phyloP scores from a whole-genome alignment of 2,113 vertebrate species.

The Heloderma charlesbogerti region DNA sequence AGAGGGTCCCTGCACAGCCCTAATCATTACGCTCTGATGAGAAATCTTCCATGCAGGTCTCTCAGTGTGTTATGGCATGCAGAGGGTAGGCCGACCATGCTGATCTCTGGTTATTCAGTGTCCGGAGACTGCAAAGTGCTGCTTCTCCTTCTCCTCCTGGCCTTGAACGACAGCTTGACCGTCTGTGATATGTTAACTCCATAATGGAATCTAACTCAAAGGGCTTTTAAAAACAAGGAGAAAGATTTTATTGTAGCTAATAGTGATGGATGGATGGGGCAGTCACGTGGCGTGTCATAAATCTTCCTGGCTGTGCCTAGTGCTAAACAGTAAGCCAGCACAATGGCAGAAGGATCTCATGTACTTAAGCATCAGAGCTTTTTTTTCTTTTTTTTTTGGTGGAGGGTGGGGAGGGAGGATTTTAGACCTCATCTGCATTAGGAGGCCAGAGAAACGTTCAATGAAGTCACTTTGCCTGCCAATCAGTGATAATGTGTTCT shows the following conservation, averaged over 20 bases:
- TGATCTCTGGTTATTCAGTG: slow-evolving; percentile 24
- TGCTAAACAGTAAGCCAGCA: slow-evolving; percentile 59
- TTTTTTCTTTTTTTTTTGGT: too few relatives aligned
- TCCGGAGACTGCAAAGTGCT: slow-evolving; percentile 53
- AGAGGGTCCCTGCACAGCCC: too few relatives aligned
- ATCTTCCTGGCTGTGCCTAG: slow-evolving; percentile 64
- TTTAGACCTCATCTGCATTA: slow-evolving; percentile 58
- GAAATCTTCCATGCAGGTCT: not conserved
- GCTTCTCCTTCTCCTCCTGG: not conserved
- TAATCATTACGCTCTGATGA: not conserved
- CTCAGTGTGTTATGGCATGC: slow-evolving; percentile 19
- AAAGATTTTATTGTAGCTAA: slow-evolving; percentile 78
- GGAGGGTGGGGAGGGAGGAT: slow-evolving; percentile 27
- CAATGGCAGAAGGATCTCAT: slow-evolving; percentile 41
- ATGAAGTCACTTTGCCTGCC: slow-evolving; percentile 58
- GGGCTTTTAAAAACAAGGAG: slow-evolving; percentile 75
- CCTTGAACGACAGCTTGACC: slow-evolving; percentile 52
- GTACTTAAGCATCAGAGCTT: slow-evolving; percentile 46
- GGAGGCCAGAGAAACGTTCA: slow-evolving; percentile 36
- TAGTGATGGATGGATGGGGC: slow-evolving; percentile 73
- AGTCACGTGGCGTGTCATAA: slow-evolving; percentile 67
- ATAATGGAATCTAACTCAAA: slow-evolving; percentile 73
- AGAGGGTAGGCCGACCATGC: slow-evolving; percentile 30
- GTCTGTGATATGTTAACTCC: slow-evolving; percentile 69
- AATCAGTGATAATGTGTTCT: not conserved